These are phyloP conservation scores for Acromyrmex echinatior DNA, from an alignment of 1,140 invertebrate species.

Conservation along the genomic window DNA sequence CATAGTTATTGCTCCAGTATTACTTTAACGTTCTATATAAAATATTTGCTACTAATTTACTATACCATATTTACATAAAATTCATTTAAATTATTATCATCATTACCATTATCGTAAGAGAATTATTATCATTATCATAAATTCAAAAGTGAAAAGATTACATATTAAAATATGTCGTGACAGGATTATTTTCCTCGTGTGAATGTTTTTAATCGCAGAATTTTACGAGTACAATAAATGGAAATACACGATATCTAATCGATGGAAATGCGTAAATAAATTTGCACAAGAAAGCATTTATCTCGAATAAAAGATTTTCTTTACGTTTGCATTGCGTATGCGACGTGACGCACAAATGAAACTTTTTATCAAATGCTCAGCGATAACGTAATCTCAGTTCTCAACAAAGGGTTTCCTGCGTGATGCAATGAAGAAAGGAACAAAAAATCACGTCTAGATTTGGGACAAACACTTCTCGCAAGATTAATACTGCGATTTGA, in stretches of 20 bases:
- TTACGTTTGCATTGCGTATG: background rate
- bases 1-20: background rate
- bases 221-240: conserved; percentile 5
- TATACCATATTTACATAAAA: background rate
- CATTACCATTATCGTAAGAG: background rate
- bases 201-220: conserved; percentile 12
- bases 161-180: background rate
- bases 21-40: background rate
- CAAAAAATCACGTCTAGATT: conserved; percentile 28
- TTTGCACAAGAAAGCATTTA: conserved; percentile 46
- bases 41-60: background rate
- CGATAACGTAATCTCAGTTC: conserved; percentile 40
- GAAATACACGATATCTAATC: background rate
- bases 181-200: background rate
- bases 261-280: conserved; percentile 25
- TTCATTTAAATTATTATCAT: background rate
- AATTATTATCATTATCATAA: background rate
- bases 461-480: conserved; percentile 28
- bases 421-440: background rate
- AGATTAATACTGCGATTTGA: conserved; percentile 32
- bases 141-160: conserved; percentile 2
- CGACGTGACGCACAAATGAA: conserved; percentile 17
- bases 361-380: conserved; percentile 29
- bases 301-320: conserved; percentile 31
- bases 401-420: conserved; percentile 22